Conservation (phyloP, 30 jellyfish, hydroid and myxozoan species). For the Hydractinia echinata region DNA sequence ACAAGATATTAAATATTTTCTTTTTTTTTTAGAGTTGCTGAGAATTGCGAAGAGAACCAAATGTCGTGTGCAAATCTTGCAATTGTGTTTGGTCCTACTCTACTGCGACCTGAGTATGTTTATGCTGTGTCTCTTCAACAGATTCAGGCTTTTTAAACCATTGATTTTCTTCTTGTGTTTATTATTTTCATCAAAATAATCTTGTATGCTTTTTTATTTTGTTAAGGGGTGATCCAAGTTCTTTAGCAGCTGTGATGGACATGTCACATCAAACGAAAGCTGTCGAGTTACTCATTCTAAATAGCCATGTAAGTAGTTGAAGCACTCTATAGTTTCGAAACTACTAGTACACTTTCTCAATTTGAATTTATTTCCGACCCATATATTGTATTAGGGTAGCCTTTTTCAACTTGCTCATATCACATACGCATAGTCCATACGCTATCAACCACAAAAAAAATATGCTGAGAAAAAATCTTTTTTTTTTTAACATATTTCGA, state of each 20-base stretch:
- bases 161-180: no score
- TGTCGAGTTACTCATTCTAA: conserved; percentile 65
- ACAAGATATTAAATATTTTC: not conserved
- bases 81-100: conserved; percentile 86
- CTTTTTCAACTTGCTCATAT: not conserved
- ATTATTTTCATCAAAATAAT: not conserved
- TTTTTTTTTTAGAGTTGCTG: conserved; percentile 67
- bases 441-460: not conserved
- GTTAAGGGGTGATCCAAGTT: conserved; percentile 66
- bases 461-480: not conserved
- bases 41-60: conserved; percentile 50
- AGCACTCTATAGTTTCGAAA: no score
- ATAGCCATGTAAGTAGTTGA: conserved; percentile 31
- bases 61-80: conserved; percentile 74
- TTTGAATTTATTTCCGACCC: no score
- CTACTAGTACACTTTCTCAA: no score
- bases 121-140: not conserved
- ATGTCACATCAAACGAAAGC: conserved; percentile 80
- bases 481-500: not conserved
- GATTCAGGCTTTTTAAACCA: no score
- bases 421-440: no score
- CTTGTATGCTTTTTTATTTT: not conserved
- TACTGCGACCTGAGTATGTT: conserved; percentile 77
- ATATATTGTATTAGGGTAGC: no score
- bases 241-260: conserved; percentile 87